A percentile compares a stretch with the other conserved stretches of the same genome.
Evolutionary conservation across 2,797 vertebrate genomes (phyloP).

Genomic region (Limnodromus scolopaceus): DNA sequence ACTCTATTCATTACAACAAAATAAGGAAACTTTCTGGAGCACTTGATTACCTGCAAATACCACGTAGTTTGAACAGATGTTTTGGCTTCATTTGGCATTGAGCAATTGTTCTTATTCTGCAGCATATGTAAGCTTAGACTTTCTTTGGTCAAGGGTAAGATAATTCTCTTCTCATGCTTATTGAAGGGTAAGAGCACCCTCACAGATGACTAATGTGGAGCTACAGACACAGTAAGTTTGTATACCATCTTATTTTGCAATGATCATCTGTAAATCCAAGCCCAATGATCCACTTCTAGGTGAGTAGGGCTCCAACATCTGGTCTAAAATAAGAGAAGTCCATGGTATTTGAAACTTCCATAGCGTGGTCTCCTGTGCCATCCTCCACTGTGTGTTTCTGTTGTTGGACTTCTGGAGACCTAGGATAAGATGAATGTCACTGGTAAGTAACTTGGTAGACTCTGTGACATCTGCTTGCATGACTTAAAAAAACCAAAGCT

Average conservation of each 20-base stretch:
- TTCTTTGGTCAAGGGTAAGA: not conserved
- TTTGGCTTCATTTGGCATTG: not conserved
- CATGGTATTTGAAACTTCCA: fast-evolving
- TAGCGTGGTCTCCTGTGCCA: not conserved
- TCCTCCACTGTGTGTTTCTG: not conserved
- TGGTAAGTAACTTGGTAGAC: not conserved
- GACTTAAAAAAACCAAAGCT: not conserved
- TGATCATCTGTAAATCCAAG: not conserved
- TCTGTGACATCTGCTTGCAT: not conserved
- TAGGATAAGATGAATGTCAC: not conserved
- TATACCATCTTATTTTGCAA: not conserved
- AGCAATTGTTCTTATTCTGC: not conserved
- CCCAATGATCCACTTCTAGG: not conserved
- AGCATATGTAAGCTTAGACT: not conserved
- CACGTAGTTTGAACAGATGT: not conserved
- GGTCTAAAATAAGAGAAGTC: not conserved
- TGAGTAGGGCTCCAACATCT: not conserved
- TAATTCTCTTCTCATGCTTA: not conserved
- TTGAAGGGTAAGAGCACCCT: not conserved
- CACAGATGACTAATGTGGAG: not conserved
- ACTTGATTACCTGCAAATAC: not conserved
- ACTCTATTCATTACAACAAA: not conserved
- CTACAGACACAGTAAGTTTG: not conserved
- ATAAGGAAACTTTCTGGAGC: not conserved
- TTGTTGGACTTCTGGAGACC: not conserved